Base-by-base conservation (phyloP, 1,140 invertebrate species). In the Polypedilum vanderplanki region DNA sequence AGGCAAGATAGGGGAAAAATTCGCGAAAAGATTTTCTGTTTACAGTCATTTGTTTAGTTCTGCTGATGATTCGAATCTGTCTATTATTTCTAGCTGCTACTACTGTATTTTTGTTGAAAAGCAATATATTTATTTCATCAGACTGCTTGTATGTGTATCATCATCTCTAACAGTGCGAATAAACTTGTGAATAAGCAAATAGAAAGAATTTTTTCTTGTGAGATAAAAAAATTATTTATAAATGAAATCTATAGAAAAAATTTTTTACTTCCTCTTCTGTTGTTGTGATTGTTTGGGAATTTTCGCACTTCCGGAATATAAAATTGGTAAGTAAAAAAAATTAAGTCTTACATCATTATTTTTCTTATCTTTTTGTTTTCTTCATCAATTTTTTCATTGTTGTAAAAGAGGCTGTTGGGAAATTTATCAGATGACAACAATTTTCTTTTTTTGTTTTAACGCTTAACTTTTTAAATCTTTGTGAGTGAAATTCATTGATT, bases 281-380 rank as follows among this genome's bases (percentile, higher is more conserved):
- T 57, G 46, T 57, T 57, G 12, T 57, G 46, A 57, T n/a, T 57
- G 12, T 57, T 57, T 57, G 46, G 46, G 46, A 57, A 57, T 57
- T 57, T 57, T 57, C 46, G 46, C 46, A 57, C 46, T n/a, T 57
- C 46, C 46, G 46, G 46, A 57, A 57, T 57, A 57, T 57, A 57
- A 57, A 57, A 57, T 57, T 15, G 46, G 46, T 57, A 57, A 57
- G 46, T n/a, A 33, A 33, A 33, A 33, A 33, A 1, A n/a, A n/a
- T n/a, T n/a, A n/a, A 33, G 24, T 33, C 24, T 33, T 33, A 33
- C 24, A 33, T 33, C 24, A 33, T 33, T 33, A 3, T 33, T 33
- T 33, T 33, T 33, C 5, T 33, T 33, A 33, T 4, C 46, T 57
- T 57, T 15, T n/a, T 57, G 7, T 57, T 57, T 15, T n/a, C 12